Evolutionary conservation across 1,140 invertebrate species (phyloP).

Genomic region (Cydia amplana): DNA sequence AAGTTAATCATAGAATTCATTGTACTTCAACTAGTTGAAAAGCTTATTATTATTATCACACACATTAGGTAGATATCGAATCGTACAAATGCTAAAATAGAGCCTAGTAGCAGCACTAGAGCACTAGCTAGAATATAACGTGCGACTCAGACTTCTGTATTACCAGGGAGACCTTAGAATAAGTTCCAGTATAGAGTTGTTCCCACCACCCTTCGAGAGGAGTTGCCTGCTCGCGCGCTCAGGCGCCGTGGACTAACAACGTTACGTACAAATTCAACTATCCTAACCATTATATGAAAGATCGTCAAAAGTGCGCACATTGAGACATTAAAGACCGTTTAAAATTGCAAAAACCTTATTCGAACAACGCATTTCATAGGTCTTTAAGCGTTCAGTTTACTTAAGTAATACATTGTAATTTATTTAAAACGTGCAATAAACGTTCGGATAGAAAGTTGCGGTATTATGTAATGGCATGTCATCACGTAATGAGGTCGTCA

Average conservation of each 20-base stretch:
- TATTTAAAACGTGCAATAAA: conserved; percentile 30
- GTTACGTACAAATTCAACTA: conserved; percentile 15
- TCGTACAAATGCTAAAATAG: conserved; percentile 72
- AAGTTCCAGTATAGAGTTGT: conserved; percentile 32
- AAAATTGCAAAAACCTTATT: conserved; percentile 30
- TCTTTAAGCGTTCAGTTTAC: conserved; percentile 27
- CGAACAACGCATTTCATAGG: conserved; percentile 7
- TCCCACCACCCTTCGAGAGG: conserved; percentile 23
- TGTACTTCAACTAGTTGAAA: conserved; percentile 76
- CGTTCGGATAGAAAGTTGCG: conserved; percentile 20
- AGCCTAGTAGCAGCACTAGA: conserved; percentile 47
- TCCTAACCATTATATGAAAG: conserved; percentile 25
- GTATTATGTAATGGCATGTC: neutral
- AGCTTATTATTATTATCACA: conserved; percentile 79
- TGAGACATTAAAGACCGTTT: conserved; percentile 25
- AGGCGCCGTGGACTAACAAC: conserved; percentile 13
- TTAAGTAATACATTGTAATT: conserved; percentile 31
- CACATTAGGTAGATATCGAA: conserved; percentile 72
- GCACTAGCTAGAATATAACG: conserved; percentile 42
- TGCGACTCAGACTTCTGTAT: conserved; percentile 59
- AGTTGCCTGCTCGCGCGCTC: neutral
- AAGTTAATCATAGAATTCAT: conserved; percentile 73
- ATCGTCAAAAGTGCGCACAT: conserved; percentile 29
- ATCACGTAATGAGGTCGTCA: conserved; percentile 4
- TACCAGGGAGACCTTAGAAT: conserved; percentile 40